Percentiles rank a stretch among this genome's conserved stretches.
These are phyloP conservation scores for Embidobia sp. DNA, from an alignment of 2,888 invertebrate genomes.

Conservation along the genomic window DNA sequence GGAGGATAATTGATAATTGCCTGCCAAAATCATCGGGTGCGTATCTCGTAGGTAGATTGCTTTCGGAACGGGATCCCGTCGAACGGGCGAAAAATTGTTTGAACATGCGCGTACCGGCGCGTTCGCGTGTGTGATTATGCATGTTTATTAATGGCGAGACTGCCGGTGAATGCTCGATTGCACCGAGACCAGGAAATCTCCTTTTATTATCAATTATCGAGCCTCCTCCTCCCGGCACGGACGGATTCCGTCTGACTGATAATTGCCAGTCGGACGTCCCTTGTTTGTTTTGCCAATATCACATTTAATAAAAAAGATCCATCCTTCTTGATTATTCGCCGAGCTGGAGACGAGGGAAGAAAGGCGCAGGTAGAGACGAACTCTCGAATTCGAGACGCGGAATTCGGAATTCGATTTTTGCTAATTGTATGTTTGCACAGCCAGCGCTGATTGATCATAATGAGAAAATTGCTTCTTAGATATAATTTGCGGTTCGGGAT, in stretches of 20 bases:
- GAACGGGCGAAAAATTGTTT: constrained; percentile 39
- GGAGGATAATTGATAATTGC: constrained; percentile 53
- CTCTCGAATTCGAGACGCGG: constrained; percentile 19
- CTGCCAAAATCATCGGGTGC: constrained; percentile 54
- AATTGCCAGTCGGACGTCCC: constrained; percentile 53
- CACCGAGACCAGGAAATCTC: constrained; percentile 42
- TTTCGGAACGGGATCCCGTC: not conserved
- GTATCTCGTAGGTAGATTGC: constrained; percentile 14
- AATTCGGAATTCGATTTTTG: constrained; percentile 26
- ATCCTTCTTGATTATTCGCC: constrained; percentile 29
- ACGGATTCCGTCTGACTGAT: constrained; percentile 16
- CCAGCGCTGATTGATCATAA: no score
- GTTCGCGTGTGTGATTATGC: constrained; percentile 39
- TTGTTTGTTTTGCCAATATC: constrained; percentile 58
- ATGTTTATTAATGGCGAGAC: constrained; percentile 39
- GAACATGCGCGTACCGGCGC: constrained; percentile 3
- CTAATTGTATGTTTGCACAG: constrained; percentile 25
- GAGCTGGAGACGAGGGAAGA: not conserved
- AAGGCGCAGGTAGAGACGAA: constrained; percentile 15
- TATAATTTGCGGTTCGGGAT: no score
- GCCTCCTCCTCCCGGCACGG: no score
- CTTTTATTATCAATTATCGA: no score
- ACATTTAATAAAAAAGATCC: constrained; percentile 33
- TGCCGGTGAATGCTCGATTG: constrained; percentile 38
- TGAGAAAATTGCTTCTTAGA: no score